Base-by-base conservation (phyloP, 1,140 invertebrate species). In the Hestina assimilis region DNA sequence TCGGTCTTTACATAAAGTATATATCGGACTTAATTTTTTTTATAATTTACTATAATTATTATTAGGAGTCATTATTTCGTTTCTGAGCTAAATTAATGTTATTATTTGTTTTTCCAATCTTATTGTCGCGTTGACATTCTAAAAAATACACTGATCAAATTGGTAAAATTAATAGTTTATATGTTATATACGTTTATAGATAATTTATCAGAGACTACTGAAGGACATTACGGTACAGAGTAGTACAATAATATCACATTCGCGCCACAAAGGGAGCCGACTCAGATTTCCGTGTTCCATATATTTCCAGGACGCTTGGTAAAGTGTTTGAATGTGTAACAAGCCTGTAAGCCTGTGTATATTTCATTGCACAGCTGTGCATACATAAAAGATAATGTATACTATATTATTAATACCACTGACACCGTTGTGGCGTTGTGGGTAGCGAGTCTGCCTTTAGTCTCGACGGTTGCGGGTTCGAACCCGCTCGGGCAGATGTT, bases 221-320 rank as follows among this genome's bases (percentile, higher is more conserved):
- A 17, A 38, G 33, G 33, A 38, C 33, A 38, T 17, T 38, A 14
- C n/a, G n/a, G 19, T 42, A 6, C 12, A 42, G 40, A 3, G 1
- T 42, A 56, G 15, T 26, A 47, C 41, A 56, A 35, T 54, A 17
- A 20, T 35, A 54, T 45, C 12, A 23, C 19, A 45, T 47, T 38
- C 47, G 17, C 5, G 28, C n/a, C 35, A 43, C 45, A 56, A 56
- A 43, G 53, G 45, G 33, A 12, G 12, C 29, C 20, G 31, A 40
- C 15, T 56, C 43, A 47, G 53, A 56, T 56, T 56, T 56, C 53
- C 43, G 42, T 33, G 23, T 47, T 33, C 43, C 53, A 56, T 56
- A 47, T n/a, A 56, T 47, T 56, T 56, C 53, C 53, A 41, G 28
- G 46, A 47, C 53, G 43, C 42, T 40, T 19, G 31, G 33, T 47